phyloP scores from a whole-genome alignment of 64 coral and sea anemone genomes.

The Acropora yongei region DNA sequence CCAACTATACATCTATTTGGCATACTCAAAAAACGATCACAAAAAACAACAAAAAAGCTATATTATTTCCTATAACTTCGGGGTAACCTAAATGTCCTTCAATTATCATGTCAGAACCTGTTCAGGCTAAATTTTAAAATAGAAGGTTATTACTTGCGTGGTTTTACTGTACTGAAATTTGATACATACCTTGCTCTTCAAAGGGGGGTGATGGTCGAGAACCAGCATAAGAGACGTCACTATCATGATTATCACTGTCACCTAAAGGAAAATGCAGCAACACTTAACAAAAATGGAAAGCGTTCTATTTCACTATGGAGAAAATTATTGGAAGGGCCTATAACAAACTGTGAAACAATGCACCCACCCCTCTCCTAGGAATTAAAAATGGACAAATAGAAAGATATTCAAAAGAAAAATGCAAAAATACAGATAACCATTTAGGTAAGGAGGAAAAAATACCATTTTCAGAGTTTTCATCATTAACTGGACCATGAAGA shows the following conservation, averaged over 20 bases:
- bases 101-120: too few species aligned
- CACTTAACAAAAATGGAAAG: not conserved
- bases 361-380: not conserved
- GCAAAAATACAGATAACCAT: not conserved
- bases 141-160: not conserved
- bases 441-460: not conserved
- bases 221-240: not conserved
- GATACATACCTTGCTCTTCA: conserved; percentile 2
- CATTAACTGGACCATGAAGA: not conserved
- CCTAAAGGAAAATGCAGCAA: not conserved
- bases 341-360: not conserved
- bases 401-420: too few species aligned
- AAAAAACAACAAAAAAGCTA: too few species aligned
- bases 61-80: too few species aligned
- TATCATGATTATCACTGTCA: conserved; percentile 1
- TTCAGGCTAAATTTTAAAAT: not conserved
- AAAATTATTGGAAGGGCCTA: not conserved
- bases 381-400: too few species aligned
- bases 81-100: too few species aligned
- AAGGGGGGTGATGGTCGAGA: not conserved
- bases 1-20: too few species aligned
- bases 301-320: not conserved
- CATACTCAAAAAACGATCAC: too few species aligned
- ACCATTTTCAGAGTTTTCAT: conserved; percentile 17
- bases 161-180: conserved; percentile 1